Percentiles rank a stretch among this genome's conserved stretches.
phyloP scores from a whole-genome alignment of 2,888 invertebrate species.

The Drosophila mettleri region DNA sequence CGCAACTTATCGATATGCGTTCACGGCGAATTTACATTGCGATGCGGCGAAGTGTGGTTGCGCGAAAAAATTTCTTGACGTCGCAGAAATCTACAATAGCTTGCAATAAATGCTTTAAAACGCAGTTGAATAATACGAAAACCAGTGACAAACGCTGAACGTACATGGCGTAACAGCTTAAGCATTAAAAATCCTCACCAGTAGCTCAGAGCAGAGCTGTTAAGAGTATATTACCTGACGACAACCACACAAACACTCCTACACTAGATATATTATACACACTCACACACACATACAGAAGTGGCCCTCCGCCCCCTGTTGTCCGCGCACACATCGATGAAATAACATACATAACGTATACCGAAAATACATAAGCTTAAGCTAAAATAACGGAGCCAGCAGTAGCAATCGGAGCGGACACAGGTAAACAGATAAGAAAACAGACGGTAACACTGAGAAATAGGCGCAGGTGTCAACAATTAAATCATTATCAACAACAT shows the following conservation, averaged over 20 bases:
- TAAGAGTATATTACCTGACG: slow-evolving; percentile 54
- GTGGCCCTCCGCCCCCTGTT: slow-evolving; percentile 35
- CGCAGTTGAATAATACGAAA: slow-evolving; percentile 49
- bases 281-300: slow-evolving; percentile 38
- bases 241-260: slow-evolving; percentile 37
- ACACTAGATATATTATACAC: slow-evolving; percentile 40
- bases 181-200: slow-evolving; percentile 48
- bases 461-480: slow-evolving; percentile 26
- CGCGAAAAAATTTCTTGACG: slow-evolving; percentile 64
- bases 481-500: slow-evolving; percentile 11
- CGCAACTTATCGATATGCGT: slow-evolving; percentile 33
- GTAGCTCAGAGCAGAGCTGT: slow-evolving; percentile 45
- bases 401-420: slow-evolving; percentile 32
- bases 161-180: slow-evolving; percentile 61
- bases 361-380: slow-evolving; percentile 71
- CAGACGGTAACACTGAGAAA: slow-evolving; percentile 21
- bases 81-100: slow-evolving; percentile 55
- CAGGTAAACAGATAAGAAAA: slow-evolving; percentile 57
- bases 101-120: slow-evolving; percentile 67
- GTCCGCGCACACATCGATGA: slow-evolving; percentile 52
- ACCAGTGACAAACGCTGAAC: slow-evolving; percentile 58
- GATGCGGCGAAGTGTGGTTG: slow-evolving; percentile 65
- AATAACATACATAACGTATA: slow-evolving; percentile 74
- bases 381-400: slow-evolving; percentile 42
- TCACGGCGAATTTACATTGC: slow-evolving; percentile 54